These are phyloP conservation scores for Euplexia lucipara DNA, from an alignment of 2,888 invertebrate species.

Conservation along the genomic window DNA sequence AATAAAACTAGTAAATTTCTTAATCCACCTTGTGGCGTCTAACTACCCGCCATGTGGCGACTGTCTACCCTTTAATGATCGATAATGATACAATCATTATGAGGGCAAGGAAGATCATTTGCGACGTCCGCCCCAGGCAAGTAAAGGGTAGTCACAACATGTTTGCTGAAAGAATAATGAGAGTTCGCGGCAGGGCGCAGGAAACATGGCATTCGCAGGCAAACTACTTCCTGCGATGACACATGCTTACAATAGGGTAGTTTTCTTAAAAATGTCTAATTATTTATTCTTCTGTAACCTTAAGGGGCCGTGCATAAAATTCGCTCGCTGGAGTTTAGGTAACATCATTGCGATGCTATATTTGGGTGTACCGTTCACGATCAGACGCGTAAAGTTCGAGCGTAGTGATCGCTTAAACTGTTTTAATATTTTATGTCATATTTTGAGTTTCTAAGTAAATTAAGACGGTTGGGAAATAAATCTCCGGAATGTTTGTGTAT, in stretches of 20 bases:
- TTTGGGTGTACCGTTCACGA: no score
- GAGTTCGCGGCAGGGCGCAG: constrained; percentile 81
- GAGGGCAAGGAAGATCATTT: constrained; percentile 76
- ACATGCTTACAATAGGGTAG: constrained; percentile 75
- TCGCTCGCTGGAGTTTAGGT: no score
- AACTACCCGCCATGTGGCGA: constrained; percentile 71
- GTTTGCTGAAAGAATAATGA: constrained; percentile 90
- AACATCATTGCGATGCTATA: no score
- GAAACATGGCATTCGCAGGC: constrained; percentile 86
- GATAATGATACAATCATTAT: constrained; percentile 81
- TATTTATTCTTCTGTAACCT: constrained; percentile 29
- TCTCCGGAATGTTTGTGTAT: no score
- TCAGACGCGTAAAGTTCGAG: no score
- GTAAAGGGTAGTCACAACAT: constrained; percentile 89
- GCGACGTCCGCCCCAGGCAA: constrained; percentile 74
- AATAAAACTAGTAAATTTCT: constrained; percentile 58
- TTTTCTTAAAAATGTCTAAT: no score
- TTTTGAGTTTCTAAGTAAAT: no score
- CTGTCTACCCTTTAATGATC: constrained; percentile 79
- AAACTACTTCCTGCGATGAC: constrained; percentile 83
- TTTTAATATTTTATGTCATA: no score
- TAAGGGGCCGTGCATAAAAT: no score
- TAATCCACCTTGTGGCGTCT: constrained; percentile 61
- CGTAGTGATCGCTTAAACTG: no score
- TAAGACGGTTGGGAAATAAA: no score